phyloP scores from a whole-genome alignment of 2,888 invertebrate species.

The Melinaea menophilus region DNA sequence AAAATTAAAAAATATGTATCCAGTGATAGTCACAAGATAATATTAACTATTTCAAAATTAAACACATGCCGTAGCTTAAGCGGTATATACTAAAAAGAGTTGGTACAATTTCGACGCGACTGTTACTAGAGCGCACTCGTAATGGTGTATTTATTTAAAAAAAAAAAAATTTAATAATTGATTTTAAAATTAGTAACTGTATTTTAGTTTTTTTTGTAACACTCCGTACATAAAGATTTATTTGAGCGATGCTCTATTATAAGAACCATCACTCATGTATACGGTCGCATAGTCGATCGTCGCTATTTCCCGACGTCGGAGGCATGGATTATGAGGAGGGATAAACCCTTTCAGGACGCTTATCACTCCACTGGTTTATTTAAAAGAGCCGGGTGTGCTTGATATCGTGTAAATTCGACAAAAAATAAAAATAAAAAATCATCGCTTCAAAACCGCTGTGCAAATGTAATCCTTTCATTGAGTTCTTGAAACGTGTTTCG shows the following conservation, averaged over 20 bases:
- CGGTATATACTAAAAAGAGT: no score
- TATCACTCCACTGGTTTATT: constrained; percentile 29
- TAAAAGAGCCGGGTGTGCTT: constrained; percentile 22
- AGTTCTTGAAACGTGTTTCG: not conserved
- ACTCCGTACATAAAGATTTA: not conserved
- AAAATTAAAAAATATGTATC: no score
- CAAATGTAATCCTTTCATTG: not conserved
- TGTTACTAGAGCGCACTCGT: no score
- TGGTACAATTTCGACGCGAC: no score
- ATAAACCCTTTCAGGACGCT: constrained; percentile 21
- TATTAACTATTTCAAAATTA: no score
- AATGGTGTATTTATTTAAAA: no score
- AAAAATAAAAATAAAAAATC: constrained; percentile 11
- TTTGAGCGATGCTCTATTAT: not conserved
- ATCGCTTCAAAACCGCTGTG: not conserved
- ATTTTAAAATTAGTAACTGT: no score
- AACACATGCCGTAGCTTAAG: no score
- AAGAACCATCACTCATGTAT: not conserved
- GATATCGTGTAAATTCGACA: constrained; percentile 19
- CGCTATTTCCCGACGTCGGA: constrained; percentile 5
- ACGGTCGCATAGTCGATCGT: not conserved
- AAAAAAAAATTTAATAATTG: no score
- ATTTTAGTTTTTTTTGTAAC: not conserved
- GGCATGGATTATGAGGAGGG: constrained; percentile 20
- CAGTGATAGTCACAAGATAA: no score